A percentile compares a stretch with the other conserved stretches of the same genome.
These are phyloP conservation scores for Aphodius sticticus DNA, from an alignment of 2,888 invertebrate species.

Conservation along the genomic window DNA sequence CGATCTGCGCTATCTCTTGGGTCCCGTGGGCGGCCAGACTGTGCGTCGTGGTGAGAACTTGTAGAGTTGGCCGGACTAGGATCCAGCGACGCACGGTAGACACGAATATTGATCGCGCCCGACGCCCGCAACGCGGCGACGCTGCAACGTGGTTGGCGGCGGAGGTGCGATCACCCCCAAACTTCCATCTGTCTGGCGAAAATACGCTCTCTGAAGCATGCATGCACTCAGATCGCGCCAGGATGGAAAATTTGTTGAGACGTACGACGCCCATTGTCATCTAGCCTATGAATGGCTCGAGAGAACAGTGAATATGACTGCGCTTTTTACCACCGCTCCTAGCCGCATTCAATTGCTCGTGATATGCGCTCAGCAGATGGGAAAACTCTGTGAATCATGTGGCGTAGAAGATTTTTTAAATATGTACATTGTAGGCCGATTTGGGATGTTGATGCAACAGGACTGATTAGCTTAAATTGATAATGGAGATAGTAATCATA, in stretches of 20 bases:
- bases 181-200: not conserved
- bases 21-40: not conserved
- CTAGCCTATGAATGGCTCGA: not conserved
- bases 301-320: not conserved
- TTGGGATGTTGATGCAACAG: too few relatives aligned
- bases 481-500: too few relatives aligned
- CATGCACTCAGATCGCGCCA: slow-evolving; percentile 15
- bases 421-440: too few relatives aligned
- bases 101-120: slow-evolving; percentile 19
- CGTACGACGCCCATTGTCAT: not conserved
- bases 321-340: not conserved
- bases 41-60: not conserved
- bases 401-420: not conserved
- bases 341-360: too few relatives aligned
- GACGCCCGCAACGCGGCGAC: slow-evolving; percentile 1
- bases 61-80: not conserved
- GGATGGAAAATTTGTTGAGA: slow-evolving; percentile 21
- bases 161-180: not conserved
- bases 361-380: not conserved
- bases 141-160: not conserved
- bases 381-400: not conserved
- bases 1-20: not conserved
- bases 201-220: not conserved
- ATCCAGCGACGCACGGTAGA: slow-evolving; percentile 8
- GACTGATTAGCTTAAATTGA: too few relatives aligned